A percentile compares a stretch with the other conserved stretches of the same genome.
Conservation (phyloP, 2,113 vertebrate species). For the Rhinopomastus cyanomelas region DNA sequence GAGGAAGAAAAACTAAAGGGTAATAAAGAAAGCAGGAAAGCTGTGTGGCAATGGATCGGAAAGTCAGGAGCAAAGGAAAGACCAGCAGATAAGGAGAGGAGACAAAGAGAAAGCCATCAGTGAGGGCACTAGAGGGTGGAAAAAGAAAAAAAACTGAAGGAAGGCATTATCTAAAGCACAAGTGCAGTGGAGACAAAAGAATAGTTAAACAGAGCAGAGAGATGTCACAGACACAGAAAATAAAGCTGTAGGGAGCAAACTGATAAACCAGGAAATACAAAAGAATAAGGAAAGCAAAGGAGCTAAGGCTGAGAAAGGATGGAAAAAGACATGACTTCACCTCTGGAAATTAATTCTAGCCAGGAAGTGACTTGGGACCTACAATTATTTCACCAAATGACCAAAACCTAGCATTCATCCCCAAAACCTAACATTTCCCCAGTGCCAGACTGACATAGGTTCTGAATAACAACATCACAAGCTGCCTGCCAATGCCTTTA, state of each 20-base stretch:
- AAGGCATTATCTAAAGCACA: background rate
- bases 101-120: constrained; percentile 20
- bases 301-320: background rate
- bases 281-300: background rate
- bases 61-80: background rate
- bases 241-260: background rate
- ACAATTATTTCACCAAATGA: background rate
- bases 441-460: background rate
- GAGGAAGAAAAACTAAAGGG: constrained; percentile 3
- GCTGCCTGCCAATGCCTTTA: background rate
- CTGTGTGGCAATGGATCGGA: background rate
- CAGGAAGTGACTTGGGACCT: background rate
- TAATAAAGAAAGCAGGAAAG: constrained; percentile 5
- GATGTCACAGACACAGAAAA: background rate
- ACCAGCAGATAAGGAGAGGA: constrained; percentile 2
- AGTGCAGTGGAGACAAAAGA: background rate
- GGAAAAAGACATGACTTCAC: background rate
- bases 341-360: background rate
- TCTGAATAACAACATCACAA: background rate
- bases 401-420: background rate
- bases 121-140: constrained; percentile 30
- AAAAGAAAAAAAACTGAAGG: constrained; percentile 20
- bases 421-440: accelerated
- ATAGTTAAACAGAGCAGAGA: background rate
- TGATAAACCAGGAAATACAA: background rate